A percentile compares a stretch with the other conserved stretches of the same genome.
phyloP scores from a whole-genome alignment of 2,888 invertebrate genomes.

The Ichneumon xanthorius region DNA sequence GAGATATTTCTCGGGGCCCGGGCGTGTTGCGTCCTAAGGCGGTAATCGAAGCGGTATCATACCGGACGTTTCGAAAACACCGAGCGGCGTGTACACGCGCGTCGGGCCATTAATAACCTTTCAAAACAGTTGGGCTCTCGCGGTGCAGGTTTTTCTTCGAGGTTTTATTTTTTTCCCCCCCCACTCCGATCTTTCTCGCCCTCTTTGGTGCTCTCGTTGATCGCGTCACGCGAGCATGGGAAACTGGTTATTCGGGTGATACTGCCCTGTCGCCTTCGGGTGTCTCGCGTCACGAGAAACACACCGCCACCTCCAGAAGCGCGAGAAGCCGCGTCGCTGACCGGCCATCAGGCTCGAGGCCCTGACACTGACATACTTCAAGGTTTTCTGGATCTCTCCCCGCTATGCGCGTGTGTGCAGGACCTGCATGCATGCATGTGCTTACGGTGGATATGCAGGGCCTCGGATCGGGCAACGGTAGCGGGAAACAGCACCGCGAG shows the following conservation, averaged over 20 bases:
- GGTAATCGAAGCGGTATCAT: slow-evolving; percentile 25
- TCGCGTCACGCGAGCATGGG: slow-evolving; percentile 31
- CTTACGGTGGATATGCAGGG: not conserved
- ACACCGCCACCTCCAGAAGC: not conserved
- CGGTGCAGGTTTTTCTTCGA: not conserved
- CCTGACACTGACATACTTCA: slow-evolving; percentile 83
- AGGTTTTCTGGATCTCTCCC: slow-evolving; percentile 74
- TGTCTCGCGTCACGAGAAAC: slow-evolving; percentile 48
- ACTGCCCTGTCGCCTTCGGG: slow-evolving; percentile 54
- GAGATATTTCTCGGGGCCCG: not conserved
- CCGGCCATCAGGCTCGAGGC: slow-evolving; percentile 75
- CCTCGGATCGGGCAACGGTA: slow-evolving; percentile 1
- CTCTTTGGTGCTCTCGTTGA: not conserved
- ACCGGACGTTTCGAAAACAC: slow-evolving; percentile 57
- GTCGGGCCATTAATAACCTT: slow-evolving; percentile 77
- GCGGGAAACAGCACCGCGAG: slow-evolving; percentile 27
- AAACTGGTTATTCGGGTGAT: slow-evolving; percentile 60
- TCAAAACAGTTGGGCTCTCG: slow-evolving; percentile 72
- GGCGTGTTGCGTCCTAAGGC: not conserved
- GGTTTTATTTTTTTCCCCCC: not conserved
- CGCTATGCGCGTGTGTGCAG: not conserved
- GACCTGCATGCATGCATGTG: not conserved
- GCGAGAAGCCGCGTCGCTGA: slow-evolving; percentile 53
- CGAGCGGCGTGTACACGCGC: not conserved
- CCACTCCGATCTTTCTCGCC: not conserved